Conservation (phyloP, 2,888 invertebrate genomes). For the Phalera bucephala region DNA sequence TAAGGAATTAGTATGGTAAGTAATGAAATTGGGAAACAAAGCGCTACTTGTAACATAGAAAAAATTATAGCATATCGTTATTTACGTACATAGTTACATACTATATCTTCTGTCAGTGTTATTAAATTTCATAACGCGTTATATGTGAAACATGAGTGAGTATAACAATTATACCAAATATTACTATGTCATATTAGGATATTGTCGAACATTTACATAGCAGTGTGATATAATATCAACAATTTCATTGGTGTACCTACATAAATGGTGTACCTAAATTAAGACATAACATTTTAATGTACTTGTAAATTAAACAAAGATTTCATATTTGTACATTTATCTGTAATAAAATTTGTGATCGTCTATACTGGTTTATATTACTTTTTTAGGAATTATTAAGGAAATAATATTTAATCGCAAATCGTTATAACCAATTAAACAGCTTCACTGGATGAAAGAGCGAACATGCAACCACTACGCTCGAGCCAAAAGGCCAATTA, state of each 20-base stretch:
- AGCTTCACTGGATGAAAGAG: too few relatives aligned
- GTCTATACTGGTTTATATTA: constrained; percentile 18
- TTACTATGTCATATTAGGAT: neutral
- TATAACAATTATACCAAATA: constrained; percentile 2
- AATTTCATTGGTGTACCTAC: neutral
- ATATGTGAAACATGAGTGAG: constrained; percentile 23
- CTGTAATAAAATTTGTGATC: constrained; percentile 37
- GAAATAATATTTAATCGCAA: too few relatives aligned
- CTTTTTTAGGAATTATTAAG: too few relatives aligned
- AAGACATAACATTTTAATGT: neutral
- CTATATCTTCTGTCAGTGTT: constrained; percentile 21
- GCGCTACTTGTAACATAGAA: constrained; percentile 71
- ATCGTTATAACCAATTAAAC: too few relatives aligned
- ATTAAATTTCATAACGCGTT: constrained; percentile 15
- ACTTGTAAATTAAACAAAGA: constrained; percentile 15
- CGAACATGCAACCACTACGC: too few relatives aligned
- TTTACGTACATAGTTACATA: constrained; percentile 21
- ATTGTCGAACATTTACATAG: neutral
- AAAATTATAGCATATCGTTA: constrained; percentile 64
- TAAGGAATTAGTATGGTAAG: constrained; percentile 20
- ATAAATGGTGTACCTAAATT: too few relatives aligned
- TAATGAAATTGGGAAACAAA: constrained; percentile 75
- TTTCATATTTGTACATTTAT: constrained; percentile 36
- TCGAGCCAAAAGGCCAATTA: too few relatives aligned
- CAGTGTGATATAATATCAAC: too few relatives aligned